Evolutionary conservation across 2,113 vertebrate genomes (phyloP).

Genomic region (Gopherus evgoodei): DNA sequence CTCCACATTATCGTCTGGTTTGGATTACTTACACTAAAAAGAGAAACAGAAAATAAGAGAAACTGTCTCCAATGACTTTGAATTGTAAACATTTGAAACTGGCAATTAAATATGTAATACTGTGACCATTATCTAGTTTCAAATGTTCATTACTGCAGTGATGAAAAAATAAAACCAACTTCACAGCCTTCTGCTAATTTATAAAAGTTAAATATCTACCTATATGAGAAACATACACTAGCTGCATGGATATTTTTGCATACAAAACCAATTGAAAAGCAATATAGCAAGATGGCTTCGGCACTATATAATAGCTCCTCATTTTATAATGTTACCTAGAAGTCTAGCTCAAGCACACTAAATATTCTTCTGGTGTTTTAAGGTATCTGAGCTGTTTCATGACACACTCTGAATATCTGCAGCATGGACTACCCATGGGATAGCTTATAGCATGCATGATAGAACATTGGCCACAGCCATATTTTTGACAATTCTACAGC

Average conservation of each 20-base stretch:
- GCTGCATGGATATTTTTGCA: constrained; percentile 4
- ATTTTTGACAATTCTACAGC: not conserved
- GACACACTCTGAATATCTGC: not conserved
- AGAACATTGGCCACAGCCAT: not conserved
- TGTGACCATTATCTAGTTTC: not conserved
- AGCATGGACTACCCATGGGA: not conserved
- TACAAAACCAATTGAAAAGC: constrained; percentile 55
- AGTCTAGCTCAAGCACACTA: not conserved
- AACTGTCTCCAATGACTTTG: not conserved
- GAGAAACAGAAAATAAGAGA: not conserved
- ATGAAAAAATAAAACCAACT: constrained; percentile 55
- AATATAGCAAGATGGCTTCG: constrained; percentile 22
- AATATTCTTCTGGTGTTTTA: not conserved
- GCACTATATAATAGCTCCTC: not conserved
- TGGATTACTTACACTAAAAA: not conserved
- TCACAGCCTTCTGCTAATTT: constrained; percentile 43
- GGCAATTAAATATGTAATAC: not conserved
- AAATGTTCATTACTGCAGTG: constrained; percentile 21
- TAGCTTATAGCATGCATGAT: not conserved
- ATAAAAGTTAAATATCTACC: constrained; percentile 50
- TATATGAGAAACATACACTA: constrained; percentile 11
- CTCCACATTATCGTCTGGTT: not conserved
- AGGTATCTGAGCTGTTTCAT: not conserved
- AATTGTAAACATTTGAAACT: not conserved
- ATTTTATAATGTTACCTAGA: constrained; percentile 18